Base-by-base conservation (phyloP, 2,797 vertebrate species). In the Euphonia xanthogaster region DNA sequence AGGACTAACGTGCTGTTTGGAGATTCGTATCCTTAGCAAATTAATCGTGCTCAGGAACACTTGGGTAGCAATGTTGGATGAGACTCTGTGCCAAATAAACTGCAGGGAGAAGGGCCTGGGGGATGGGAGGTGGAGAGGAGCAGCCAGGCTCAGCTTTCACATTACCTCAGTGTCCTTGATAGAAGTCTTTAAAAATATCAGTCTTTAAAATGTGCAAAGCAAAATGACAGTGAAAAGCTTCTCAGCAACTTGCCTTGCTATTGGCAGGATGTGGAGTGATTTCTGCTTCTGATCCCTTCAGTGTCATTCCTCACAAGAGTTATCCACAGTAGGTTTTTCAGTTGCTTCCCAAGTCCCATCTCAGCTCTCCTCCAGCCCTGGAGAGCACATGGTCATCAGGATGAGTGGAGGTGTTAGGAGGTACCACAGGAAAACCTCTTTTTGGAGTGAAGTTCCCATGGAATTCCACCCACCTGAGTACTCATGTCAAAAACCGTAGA, bases 81-180 rank as follows among this genome's bases (percentile, higher is more conserved):
- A 65, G 85, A 8, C 8, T 37, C 63, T 50, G 53, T 75, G 89
- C 77, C 90, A 93, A 70, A 92, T 88, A 67, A 90, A 65, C 72
- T 65, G 71, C 40, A 71, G 93, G 63, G 74, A 88, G 63, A 51
- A 50, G 35, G 15, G 53, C 68, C 76, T 87, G 93, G 63, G 68
- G 75, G 58, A 17, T 73, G 81, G 85, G 48, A 90, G 79, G 53
- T 37, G 60, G 57, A 78, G 90, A 71, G 35, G 53, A 79, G 65
- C 79, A 96, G 65, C 44, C 75, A 82, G 39, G 28, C 83, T 82
- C 73, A 78, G 50, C 81, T 92, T 91, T 81, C 68, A 6, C 66
- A 68, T 83, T 94, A 76, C 88, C 67, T 96, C 92, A 90, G 67
- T 53, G 37, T 63, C 83, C 60, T 87, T 78, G 81, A 94, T 92